Evolutionary conservation across 1,140 invertebrate genomes (phyloP).

Genomic region (Lasioglossum albipes): DNA sequence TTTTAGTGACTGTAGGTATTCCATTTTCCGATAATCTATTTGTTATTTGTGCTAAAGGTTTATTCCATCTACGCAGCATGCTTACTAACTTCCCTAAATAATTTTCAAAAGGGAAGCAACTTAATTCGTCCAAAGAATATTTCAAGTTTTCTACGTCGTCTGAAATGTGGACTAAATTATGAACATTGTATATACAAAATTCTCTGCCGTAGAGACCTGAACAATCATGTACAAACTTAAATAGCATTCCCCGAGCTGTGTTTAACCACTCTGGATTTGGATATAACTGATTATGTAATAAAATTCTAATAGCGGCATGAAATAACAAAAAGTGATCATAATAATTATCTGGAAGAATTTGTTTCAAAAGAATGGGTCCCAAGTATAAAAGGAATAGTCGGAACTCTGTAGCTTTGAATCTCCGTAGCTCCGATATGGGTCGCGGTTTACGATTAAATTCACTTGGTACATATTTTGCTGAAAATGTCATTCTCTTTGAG

Average conservation of each 20-base stretch:
- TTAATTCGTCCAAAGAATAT: neutral
- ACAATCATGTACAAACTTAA: neutral
- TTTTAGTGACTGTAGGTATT: too few relatives aligned
- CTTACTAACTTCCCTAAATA: neutral
- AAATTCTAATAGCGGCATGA: slow-evolving; percentile 13
- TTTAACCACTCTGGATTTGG: neutral
- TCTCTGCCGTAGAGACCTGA: slow-evolving; percentile 6
- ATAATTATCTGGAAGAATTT: neutral
- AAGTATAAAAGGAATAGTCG: slow-evolving; percentile 13
- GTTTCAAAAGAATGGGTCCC: neutral
- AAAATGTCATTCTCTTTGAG: neutral
- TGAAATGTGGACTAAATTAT: slow-evolving; percentile 14
- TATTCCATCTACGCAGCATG: neutral
- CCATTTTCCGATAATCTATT: too few relatives aligned
- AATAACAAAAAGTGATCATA: slow-evolving; percentile 12
- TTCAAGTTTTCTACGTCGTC: slow-evolving; percentile 1
- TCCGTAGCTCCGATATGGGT: neutral
- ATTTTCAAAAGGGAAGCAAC: slow-evolving; percentile 15
- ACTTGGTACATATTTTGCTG: neutral
- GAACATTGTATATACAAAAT: slow-evolving; percentile 6
- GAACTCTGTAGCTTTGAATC: slow-evolving; percentile 20
- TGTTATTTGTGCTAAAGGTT: slow-evolving; percentile 1
- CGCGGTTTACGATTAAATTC: slow-evolving; percentile 11
- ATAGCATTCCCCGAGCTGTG: neutral
- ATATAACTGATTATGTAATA: neutral